Evolutionary conservation across 2,113 vertebrate genomes (phyloP), one percentile per base, ranked within the genome.

Genomic region (Periophthalmus modestus): DNA sequence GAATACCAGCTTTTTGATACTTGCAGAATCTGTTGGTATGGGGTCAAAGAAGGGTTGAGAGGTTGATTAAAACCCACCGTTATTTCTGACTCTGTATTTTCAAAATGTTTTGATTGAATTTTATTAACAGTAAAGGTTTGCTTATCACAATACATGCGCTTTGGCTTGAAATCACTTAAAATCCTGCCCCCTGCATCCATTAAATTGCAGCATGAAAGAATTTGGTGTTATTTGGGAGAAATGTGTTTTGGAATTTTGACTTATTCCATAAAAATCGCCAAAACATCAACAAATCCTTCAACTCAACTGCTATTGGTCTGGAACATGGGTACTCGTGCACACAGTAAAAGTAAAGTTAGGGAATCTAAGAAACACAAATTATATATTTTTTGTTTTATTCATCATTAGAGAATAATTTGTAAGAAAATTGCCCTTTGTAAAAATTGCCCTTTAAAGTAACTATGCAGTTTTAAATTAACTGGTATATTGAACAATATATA

Each of bases 61-160:
- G 81, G 72, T 85, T 85, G 81, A 84, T 87, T 79, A 74, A 85
- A 81, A 79, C 80, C 77, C 68, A 21, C 33, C 66, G 68, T 73
- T 54, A 82, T 50, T 79, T 82, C 47, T 77, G 68, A 76, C 69
- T 46, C 73, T 34, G 21, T 70, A 62, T 79, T 79, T 74, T 36
- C 28, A 47, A 59, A 36, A 58, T 69, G 79, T 71, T 74, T 79
- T 28, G 28, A 57, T 65, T 39, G 46, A 71, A 48, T 65, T 82
- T 75, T 18, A 23, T 24, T 66, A 57, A 47, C 47, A 59, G 73
- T 69, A 81, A 73, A 79, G 71, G 63, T 75, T 79, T 78, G 69
- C 73, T 63, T 66, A 5, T 71, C 19, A 62, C 63, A 54, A 46
- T 16, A 16, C 23, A 54, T 75, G 68, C 81, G 71, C 77, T 71